Conservation (phyloP, 2,113 vertebrate species). For the Archilochus colubris region DNA sequence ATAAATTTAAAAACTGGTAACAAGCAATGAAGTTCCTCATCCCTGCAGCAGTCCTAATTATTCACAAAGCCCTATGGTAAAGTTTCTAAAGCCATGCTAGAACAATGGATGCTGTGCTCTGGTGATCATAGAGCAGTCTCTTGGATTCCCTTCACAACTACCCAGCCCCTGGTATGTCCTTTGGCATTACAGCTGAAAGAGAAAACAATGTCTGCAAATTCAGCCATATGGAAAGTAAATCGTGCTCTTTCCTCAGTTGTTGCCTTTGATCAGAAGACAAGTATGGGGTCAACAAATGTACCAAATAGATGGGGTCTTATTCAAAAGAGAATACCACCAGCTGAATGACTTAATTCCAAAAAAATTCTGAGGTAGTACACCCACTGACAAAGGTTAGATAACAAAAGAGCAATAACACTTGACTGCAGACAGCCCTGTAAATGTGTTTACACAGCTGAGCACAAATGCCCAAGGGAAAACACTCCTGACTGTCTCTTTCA, state of each 20-base stretch:
- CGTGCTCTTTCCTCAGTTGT: neutral
- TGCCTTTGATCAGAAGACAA: neutral
- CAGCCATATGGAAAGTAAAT: neutral
- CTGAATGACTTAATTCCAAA: neutral
- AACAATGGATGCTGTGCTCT: neutral
- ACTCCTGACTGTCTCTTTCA: neutral
- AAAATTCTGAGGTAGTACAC: neutral
- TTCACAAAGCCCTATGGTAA: neutral
- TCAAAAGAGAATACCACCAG: neutral
- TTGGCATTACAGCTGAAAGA: neutral
- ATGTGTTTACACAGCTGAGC: neutral
- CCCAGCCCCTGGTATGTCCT: neutral
- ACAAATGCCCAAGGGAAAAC: neutral
- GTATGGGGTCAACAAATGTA: rapidly evolving
- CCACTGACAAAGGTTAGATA: neutral
- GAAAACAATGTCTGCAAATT: neutral
- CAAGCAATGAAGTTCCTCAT: neutral
- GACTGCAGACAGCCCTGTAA: neutral
- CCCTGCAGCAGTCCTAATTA: neutral
- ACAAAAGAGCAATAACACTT: neutral
- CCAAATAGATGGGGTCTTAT: neutral
- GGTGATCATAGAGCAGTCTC: neutral
- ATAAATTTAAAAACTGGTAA: neutral
- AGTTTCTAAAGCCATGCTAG: neutral
- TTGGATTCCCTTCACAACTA: neutral